Conservation (phyloP, 1,140 invertebrate species). For the Nixonia krombeini region DNA sequence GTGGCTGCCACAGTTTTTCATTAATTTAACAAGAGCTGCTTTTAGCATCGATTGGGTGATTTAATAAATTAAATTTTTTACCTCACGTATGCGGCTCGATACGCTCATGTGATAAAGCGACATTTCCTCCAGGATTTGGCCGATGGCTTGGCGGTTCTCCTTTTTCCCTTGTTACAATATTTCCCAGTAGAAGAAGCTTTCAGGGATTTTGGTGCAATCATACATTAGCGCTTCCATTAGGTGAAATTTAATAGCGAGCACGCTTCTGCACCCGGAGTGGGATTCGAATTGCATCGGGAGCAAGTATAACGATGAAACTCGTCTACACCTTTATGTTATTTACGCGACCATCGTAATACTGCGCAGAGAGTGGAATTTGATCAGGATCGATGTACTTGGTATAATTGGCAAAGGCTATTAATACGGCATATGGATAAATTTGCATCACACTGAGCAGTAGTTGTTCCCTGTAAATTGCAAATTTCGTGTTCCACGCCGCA, state of each 20-base stretch:
- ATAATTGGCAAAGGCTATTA: slow-evolving; percentile 39
- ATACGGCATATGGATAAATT: too few relatives aligned
- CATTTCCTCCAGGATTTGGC: background rate
- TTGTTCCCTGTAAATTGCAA: too few relatives aligned
- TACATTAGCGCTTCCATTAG: slow-evolving; percentile 52
- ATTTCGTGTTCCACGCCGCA: too few relatives aligned
- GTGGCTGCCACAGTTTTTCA: too few relatives aligned
- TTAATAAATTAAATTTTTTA: too few relatives aligned
- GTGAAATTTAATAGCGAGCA: slow-evolving; percentile 60
- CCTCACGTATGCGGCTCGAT: background rate
- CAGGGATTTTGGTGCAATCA: slow-evolving; percentile 38
- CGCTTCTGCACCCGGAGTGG: slow-evolving; percentile 42
- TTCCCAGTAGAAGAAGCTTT: slow-evolving; percentile 25
- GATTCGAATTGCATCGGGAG: slow-evolving; percentile 63
- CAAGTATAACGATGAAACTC: slow-evolving; percentile 60
- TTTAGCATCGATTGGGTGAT: too few relatives aligned
- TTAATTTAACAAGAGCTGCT: too few relatives aligned
- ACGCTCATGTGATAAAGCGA: background rate
- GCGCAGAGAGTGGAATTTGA: slow-evolving; percentile 41
- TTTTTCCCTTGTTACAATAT: slow-evolving; percentile 17
- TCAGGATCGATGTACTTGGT: slow-evolving; percentile 47
- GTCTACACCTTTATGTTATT: slow-evolving; percentile 34
- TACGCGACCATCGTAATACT: too few relatives aligned
- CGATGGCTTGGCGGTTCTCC: background rate
- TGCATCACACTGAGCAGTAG: too few relatives aligned